These are phyloP conservation scores for Propithecus coquereli DNA, from an alignment of 2,113 vertebrate genomes.

Conservation along the genomic window DNA sequence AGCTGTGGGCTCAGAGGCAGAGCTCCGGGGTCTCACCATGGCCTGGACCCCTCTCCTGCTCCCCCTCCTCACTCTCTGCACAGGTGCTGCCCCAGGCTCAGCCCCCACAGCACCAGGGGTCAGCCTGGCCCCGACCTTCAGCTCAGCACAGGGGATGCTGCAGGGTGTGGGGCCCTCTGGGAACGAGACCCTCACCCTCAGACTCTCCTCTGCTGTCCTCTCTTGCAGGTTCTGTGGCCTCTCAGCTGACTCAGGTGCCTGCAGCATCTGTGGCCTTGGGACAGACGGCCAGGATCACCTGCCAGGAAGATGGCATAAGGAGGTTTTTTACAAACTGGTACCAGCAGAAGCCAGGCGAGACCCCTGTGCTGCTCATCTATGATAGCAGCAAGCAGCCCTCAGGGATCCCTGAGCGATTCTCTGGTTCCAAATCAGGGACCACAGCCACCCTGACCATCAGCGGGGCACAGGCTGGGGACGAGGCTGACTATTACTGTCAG, in stretches of 20 bases:
- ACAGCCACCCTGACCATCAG: not conserved
- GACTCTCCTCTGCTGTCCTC: not conserved
- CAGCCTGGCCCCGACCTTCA: not conserved
- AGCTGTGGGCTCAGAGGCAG: not conserved
- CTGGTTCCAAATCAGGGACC: fast-evolving
- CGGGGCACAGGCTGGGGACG: not conserved
- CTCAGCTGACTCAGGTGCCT: not conserved
- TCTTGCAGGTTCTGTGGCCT: not conserved
- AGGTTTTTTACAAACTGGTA: fast-evolving
- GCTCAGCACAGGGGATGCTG: not conserved
- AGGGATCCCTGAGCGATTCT: not conserved
- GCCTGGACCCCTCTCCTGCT: not conserved
- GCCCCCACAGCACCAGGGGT: not conserved
- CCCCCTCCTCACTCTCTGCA: not conserved
- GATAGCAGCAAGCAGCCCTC: not conserved
- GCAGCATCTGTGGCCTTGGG: not conserved
- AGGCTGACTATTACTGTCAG: not conserved
- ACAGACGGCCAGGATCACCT: not conserved
- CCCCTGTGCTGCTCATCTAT: not conserved
- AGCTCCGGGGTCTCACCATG: not conserved
- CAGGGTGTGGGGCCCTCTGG: not conserved
- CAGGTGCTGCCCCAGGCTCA: not conserved
- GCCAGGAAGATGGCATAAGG: not conserved
- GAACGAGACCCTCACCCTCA: not conserved
- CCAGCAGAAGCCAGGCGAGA: not conserved